A percentile compares a stretch with the other conserved stretches of the same genome.
Evolutionary conservation across 2,888 invertebrate genomes (phyloP).

Genomic region (Boloria selene): DNA sequence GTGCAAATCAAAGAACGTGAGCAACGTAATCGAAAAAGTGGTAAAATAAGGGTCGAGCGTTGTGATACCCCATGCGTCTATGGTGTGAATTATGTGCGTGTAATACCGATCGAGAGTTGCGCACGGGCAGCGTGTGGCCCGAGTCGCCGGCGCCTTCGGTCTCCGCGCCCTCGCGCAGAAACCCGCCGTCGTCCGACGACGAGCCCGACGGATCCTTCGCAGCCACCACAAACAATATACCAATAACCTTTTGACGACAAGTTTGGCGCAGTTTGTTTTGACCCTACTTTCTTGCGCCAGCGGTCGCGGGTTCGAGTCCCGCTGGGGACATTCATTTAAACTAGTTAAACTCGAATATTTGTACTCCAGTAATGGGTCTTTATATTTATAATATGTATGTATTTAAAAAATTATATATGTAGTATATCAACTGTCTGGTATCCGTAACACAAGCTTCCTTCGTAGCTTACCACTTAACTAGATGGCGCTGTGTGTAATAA

Average conservation of each 20-base stretch:
- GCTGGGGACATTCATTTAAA: too few species aligned
- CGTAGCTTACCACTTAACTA: too few species aligned
- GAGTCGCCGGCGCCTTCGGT: slow-evolving; percentile 64
- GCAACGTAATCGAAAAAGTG: slow-evolving; percentile 64
- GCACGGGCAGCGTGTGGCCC: slow-evolving; percentile 80
- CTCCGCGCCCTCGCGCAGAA: slow-evolving; percentile 69
- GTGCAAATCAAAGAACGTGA: slow-evolving; percentile 74
- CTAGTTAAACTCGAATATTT: too few species aligned
- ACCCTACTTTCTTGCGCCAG: too few species aligned
- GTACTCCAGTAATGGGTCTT: too few species aligned
- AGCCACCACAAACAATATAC: slow-evolving; percentile 67
- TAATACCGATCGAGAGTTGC: slow-evolving; percentile 79
- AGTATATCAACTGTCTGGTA: too few species aligned
- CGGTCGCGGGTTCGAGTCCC: too few species aligned
- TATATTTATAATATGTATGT: too few species aligned
- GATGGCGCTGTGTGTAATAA: too few species aligned
- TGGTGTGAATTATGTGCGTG: slow-evolving; percentile 52
- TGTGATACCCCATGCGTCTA: slow-evolving; percentile 46
- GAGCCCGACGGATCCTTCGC: slow-evolving; percentile 78
- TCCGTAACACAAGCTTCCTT: too few species aligned
- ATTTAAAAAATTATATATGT: too few species aligned
- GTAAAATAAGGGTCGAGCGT: slow-evolving; percentile 31
- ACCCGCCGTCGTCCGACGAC: slow-evolving; percentile 80
- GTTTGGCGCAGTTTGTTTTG: too few species aligned
- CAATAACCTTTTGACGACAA: slow-evolving; percentile 57